Evolutionary conservation across 1,140 invertebrate species (phyloP).

Genomic region (Lineus longissimus): DNA sequence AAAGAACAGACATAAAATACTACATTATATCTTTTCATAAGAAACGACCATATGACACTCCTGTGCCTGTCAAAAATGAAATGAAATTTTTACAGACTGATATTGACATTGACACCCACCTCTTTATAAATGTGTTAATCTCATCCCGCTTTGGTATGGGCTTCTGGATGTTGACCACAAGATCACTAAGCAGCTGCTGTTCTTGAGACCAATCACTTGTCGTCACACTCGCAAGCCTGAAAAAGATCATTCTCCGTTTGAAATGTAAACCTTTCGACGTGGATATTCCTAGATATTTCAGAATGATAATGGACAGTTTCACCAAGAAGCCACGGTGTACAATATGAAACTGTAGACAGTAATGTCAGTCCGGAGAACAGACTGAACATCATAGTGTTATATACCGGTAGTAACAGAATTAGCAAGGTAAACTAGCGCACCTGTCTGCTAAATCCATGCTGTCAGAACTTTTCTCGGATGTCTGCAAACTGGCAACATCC

Average conservation of each 20-base stretch:
- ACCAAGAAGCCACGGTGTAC: too few relatives aligned
- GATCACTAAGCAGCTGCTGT: background rate
- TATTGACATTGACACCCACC: background rate
- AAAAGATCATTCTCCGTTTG: background rate
- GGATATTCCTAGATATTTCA: too few relatives aligned
- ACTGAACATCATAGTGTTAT: too few relatives aligned
- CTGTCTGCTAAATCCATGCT: slow-evolving; percentile 16
- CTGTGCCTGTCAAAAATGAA: too few relatives aligned
- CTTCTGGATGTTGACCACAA: background rate
- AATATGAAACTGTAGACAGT: too few relatives aligned
- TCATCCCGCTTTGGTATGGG: background rate
- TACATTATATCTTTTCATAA: too few relatives aligned
- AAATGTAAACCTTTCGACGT: too few relatives aligned
- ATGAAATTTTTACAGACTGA: background rate
- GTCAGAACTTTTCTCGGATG: slow-evolving; percentile 13
- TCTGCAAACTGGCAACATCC: slow-evolving; percentile 1
- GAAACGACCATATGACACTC: too few relatives aligned
- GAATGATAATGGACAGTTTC: too few relatives aligned
- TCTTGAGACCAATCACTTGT: background rate
- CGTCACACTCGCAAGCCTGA: background rate
- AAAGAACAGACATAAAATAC: too few relatives aligned
- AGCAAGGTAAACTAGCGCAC: slow-evolving; percentile 10
- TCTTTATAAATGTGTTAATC: background rate
- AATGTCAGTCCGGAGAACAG: too few relatives aligned
- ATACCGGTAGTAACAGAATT: too few relatives aligned